These are phyloP conservation scores for Opisthocomus hoazin DNA, from an alignment of 2,113 vertebrate species.

Conservation along the genomic window DNA sequence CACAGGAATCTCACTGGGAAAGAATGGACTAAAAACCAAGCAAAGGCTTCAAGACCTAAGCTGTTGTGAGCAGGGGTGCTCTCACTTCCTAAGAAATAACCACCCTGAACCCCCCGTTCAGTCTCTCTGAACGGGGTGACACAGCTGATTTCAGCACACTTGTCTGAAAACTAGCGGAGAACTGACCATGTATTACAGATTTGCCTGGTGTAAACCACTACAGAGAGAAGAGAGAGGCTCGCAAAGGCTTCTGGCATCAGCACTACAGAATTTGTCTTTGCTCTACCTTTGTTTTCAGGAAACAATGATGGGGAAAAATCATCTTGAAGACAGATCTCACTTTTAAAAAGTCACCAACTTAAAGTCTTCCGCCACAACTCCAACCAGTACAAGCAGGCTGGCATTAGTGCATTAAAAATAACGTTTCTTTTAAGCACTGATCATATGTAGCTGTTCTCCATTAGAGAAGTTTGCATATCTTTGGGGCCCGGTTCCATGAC, in stretches of 20 bases:
- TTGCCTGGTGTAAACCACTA: not conserved
- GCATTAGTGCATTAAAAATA: not conserved
- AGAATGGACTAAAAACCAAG: not conserved
- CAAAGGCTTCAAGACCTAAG: not conserved
- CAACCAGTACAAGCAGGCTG: not conserved
- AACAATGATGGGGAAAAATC: not conserved
- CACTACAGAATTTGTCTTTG: not conserved
- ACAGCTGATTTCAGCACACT: not conserved
- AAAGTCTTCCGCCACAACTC: not conserved
- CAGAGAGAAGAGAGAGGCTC: not conserved
- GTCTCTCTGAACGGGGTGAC: not conserved
- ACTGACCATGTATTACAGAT: not conserved
- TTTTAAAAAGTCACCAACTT: not conserved
- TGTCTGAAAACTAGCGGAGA: not conserved
- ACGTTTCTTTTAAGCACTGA: not conserved
- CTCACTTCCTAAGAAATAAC: not conserved
- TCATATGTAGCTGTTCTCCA: not conserved
- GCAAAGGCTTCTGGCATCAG: not conserved
- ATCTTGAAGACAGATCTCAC: not conserved
- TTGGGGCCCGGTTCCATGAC: not conserved
- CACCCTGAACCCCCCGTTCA: not conserved
- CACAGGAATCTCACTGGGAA: not conserved
- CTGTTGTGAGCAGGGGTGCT: not conserved
- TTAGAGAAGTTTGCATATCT: not conserved
- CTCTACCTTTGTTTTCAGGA: not conserved